Evolutionary conservation across 2,113 vertebrate genomes (phyloP).

Genomic region (Paradisaea rubra): DNA sequence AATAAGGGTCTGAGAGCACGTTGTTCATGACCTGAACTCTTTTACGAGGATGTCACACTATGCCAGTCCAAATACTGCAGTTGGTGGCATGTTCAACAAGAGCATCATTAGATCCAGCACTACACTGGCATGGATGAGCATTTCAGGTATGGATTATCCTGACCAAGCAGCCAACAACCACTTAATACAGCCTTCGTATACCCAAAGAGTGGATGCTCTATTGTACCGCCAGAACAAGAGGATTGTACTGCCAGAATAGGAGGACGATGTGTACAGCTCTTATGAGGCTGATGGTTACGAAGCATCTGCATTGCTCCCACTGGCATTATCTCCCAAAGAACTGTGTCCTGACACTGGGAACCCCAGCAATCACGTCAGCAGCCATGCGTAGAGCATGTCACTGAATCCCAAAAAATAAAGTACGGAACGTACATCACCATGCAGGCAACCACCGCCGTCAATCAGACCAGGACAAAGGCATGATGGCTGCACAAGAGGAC

Average conservation of each 20-base stretch:
- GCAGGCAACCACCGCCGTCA: rapidly evolving
- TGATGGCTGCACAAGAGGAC: not conserved
- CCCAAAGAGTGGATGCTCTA: not conserved
- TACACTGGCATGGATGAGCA: not conserved
- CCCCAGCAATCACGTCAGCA: not conserved
- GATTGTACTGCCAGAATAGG: not conserved
- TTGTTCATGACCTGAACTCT: not conserved
- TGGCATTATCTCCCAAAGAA: not conserved
- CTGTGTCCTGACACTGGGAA: not conserved
- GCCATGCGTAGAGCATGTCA: rapidly evolving
- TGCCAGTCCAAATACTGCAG: not conserved
- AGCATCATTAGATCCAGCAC: not conserved
- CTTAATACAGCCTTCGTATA: not conserved
- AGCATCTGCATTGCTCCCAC: not conserved
- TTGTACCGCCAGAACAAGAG: not conserved
- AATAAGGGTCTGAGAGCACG: not conserved
- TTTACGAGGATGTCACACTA: not conserved
- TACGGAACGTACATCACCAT: rapidly evolving
- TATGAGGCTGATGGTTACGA: not conserved
- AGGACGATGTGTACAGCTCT: not conserved
- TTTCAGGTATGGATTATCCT: not conserved
- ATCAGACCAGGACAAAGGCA: not conserved
- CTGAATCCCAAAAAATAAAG: not conserved
- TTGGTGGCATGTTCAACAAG: not conserved
- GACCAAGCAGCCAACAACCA: not conserved